Evolutionary conservation across 2,888 invertebrate genomes (phyloP), one percentile per base, ranked within the genome.

Genomic region (Meghimatium bilineatum): DNA sequence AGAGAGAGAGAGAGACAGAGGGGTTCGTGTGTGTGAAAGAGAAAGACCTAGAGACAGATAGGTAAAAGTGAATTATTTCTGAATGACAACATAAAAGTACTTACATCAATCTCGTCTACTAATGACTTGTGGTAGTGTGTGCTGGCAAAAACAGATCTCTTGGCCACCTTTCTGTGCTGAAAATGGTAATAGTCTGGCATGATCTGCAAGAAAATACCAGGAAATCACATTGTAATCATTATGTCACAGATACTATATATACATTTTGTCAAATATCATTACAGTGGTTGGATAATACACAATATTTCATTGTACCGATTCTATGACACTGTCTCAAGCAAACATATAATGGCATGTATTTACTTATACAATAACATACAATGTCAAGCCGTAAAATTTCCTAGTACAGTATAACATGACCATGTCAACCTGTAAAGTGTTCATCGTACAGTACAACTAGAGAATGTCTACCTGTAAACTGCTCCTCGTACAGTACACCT

Each of bases 141-240:
- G 91, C 96, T 96, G 34, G 96, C 96, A 82, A 95, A 94, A 85
- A 95, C 91, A 23, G 98, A 97, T 90, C 98, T 95, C 94, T 96
- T 97, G 87, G 95, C 95, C 87, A 98, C 96, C 88, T 95, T 95
- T 90, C 95, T 95, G 94, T 98, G 97, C 90, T 96, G 95, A 93
- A 98, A 96, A 93, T 97, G 97, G 94, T 96, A 97, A 94, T 96
- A 96, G 93, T 97, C 96, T 90, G 96, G 96, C 93, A 97, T 96
- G 93, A 98, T 97, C 98, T 98, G 95, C 60, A 96, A 96, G 95
- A 94, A 80, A 81, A 85, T 8, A n/a, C n/a, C n/a, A n/a, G n/a
- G 44, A 75, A 56, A 29, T 49, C 2, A 29, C 49, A 49, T 49
- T 3, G 56, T 56, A 36, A 71, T 32, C 34, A 17, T 38, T 38